Evolutionary conservation across 2,888 invertebrate genomes (phyloP), one percentile per base, ranked within the genome.

Genomic region (Torymus aiolomorphi): DNA sequence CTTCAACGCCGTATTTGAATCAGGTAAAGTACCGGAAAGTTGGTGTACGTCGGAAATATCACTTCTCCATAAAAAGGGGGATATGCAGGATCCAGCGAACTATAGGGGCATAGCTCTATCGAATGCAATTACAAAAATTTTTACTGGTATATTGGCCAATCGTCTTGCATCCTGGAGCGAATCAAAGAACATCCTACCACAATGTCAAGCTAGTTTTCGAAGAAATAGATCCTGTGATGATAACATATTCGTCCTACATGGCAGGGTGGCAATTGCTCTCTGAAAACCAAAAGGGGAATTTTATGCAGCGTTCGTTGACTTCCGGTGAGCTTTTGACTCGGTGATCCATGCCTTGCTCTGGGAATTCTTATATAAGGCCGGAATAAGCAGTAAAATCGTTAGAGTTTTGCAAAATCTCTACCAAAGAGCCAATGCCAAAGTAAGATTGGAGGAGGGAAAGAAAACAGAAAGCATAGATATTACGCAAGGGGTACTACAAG

Each of bases 81-180:
- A 85, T 56, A 24, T 42, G 20, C 11, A 16, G 0, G 83, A 86
- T 59, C 86, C 85, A 0, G 73, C 79, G 0, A 87, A 85, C 61
- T 87, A 86, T 63, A 65, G 84, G 56, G 86, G 85, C 12, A 87
- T 87, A 11, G 82, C 86, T 0, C 67, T 87, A 1, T 80, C 84
- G 12, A 87, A 87, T 70, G 76, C 83, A 0, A 82, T 85, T 62
- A 81, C 84, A 14, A 88, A 88, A 67, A 82, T 87, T 5, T 77
- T 85, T 5, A 86, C 85, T 0, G 73, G 79, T 20, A 71, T 83
- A 4, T 61, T 86, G 16, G 77, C 83, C 5, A 61, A 66, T 8
- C 65, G 86, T 49, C 63, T 85, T 2, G 59, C 57, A 2, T 16
- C 3, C 2, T 86, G 84, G 85, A 63, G 79, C 57, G 83, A 85